Evolutionary conservation across 2,113 vertebrate genomes (phyloP).

Genomic region (Crotalus horridus): DNA sequence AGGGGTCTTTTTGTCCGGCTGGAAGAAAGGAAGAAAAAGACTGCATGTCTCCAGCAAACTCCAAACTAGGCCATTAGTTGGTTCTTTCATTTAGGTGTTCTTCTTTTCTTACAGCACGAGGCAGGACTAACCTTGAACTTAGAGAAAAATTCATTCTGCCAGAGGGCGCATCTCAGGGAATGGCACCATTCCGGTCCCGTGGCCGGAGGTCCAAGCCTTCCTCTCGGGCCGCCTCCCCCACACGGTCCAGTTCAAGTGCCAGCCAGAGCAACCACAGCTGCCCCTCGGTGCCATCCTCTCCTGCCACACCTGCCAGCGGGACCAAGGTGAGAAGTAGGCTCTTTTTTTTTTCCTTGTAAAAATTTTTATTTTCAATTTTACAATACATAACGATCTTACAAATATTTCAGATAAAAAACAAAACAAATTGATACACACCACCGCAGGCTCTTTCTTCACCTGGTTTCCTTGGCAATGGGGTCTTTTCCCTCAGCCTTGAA

Average conservation of each 20-base stretch:
- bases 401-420: too few species aligned
- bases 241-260: slow-evolving; percentile 92
- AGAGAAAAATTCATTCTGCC: slow-evolving; percentile 98
- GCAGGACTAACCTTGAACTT: slow-evolving; percentile 95
- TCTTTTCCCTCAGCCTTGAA: not conserved
- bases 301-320: slow-evolving; percentile 87
- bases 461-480: not conserved
- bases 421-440: too few species aligned
- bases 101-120: slow-evolving; percentile 77
- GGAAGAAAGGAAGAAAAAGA: not conserved
- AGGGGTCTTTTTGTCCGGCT: accelerated
- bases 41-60: not conserved
- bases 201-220: slow-evolving; percentile 94
- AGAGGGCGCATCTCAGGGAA: slow-evolving; percentile 88
- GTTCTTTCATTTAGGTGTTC: not conserved
- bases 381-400: too few species aligned
- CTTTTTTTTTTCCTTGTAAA: too few species aligned
- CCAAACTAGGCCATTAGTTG: not conserved
- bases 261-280: slow-evolving; percentile 96
- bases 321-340: slow-evolving; percentile 76
- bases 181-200: slow-evolving; percentile 91
- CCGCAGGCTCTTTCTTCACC: not conserved
- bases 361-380: too few species aligned
- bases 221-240: slow-evolving; percentile 91
- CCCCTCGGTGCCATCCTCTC: slow-evolving; percentile 89